Conservation (phyloP, 30 jellyfish, hydroid and myxozoan genomes). For the Pelagia noctiluca region DNA sequence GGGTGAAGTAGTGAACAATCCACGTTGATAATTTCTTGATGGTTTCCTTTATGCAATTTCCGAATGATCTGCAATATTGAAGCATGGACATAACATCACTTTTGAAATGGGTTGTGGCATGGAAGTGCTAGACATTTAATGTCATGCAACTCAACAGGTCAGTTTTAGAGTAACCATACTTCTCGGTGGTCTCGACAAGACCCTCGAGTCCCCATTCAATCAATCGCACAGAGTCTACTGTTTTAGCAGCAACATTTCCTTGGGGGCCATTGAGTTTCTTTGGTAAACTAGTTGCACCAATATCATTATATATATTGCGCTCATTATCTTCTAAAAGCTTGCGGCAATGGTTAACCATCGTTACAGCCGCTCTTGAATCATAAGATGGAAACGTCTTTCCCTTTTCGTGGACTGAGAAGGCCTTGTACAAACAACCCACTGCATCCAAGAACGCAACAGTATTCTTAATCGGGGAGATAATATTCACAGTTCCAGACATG, state of each 20-base stretch:
- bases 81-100: constrained; percentile 1
- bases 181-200: neutral
- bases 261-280: constrained; percentile 17
- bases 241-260: constrained; percentile 26
- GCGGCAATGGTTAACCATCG: neutral
- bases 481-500: neutral
- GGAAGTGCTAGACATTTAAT: constrained; percentile 20
- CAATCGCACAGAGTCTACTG: constrained; percentile 21
- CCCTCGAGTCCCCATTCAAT: neutral
- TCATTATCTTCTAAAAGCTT: neutral
- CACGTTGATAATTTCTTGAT: neutral
- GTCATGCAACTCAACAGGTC: constrained; percentile 31
- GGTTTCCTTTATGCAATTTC: neutral
- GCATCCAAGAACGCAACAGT: neutral
- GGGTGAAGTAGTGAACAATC: neutral
- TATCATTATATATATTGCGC: neutral
- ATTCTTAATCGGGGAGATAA: neutral
- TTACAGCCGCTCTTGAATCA: neutral
- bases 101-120: constrained; percentile 2
- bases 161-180: neutral
- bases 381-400: neutral
- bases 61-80: constrained; percentile 23
- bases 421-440: constrained; percentile 9
- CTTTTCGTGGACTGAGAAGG: constrained; percentile 18
- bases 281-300: neutral